These are phyloP conservation scores for Drosophila guanche DNA, from an alignment of 1,140 invertebrate species.

Conservation along the genomic window DNA sequence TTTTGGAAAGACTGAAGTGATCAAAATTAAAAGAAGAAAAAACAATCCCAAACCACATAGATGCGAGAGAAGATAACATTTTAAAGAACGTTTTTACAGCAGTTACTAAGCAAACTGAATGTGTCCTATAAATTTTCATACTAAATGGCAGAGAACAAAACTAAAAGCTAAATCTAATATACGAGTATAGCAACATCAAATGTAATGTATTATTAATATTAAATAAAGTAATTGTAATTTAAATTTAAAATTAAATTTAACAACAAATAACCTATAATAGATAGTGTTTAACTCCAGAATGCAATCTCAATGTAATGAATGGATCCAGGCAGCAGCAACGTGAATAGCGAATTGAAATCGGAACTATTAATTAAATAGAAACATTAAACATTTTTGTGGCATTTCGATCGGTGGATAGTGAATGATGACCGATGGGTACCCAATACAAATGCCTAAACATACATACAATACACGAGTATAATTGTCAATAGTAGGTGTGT, in stretches of 20 bases:
- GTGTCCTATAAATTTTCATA: constrained; percentile 74
- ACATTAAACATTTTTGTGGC: constrained; percentile 25
- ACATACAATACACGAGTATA: constrained; percentile 62
- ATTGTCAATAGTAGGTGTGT: constrained; percentile 71
- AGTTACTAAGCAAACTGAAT: constrained; percentile 73
- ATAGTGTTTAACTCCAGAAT: constrained; percentile 59
- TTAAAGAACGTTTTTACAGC: constrained; percentile 48
- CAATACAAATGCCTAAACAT: constrained; percentile 29
- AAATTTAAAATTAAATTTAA: constrained; percentile 30
- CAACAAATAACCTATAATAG: constrained; percentile 42
- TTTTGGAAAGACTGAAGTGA: constrained; percentile 80
- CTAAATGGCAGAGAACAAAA: constrained; percentile 65
- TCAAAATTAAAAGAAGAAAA: constrained; percentile 64
- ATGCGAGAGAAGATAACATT: constrained; percentile 43
- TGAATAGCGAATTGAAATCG: constrained; percentile 44
- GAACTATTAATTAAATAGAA: constrained; percentile 43
- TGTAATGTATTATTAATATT: constrained; percentile 60
- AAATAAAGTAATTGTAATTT: constrained; percentile 46
- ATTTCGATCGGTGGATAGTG: constrained; percentile 28
- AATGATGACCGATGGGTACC: constrained; percentile 15
- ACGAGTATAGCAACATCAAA: constrained; percentile 53
- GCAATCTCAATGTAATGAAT: constrained; percentile 68
- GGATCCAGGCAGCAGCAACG: constrained; percentile 31
- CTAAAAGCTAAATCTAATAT: constrained; percentile 26
- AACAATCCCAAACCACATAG: constrained; percentile 17